Conservation (phyloP, 2,113 vertebrate species). For the Propithecus coquereli region DNA sequence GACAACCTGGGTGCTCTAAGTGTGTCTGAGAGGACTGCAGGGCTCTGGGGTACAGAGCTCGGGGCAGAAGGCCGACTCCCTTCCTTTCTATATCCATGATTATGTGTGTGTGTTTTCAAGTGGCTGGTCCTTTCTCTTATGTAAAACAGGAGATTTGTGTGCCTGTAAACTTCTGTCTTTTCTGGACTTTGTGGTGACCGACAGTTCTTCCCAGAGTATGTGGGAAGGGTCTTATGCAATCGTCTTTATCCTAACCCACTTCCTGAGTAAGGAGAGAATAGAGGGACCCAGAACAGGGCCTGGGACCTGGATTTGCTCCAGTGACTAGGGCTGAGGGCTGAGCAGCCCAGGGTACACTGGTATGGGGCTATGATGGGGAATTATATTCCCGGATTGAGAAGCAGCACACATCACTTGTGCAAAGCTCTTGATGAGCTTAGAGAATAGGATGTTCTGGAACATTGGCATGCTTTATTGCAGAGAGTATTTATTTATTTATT, state of each 20-base stretch:
- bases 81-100: background rate
- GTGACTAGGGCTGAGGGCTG: background rate
- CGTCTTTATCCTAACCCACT: accelerated
- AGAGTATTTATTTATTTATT: background rate
- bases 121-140: background rate
- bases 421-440: background rate
- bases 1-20: background rate
- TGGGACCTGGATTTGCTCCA: background rate
- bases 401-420: accelerated
- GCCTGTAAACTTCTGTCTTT: background rate
- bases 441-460: background rate
- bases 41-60: background rate
- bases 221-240: background rate
- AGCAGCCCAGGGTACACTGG: background rate
- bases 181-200: background rate
- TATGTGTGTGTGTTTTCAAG: background rate
- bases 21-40: background rate
- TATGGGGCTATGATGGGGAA: no score
- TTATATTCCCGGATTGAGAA: background rate
- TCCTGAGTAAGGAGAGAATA: background rate
- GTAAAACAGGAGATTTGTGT: background rate
- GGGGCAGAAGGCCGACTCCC: background rate
- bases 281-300: background rate
- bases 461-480: background rate
- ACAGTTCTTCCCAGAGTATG: background rate